phyloP scores from a whole-genome alignment of 2,113 vertebrate genomes.

The Brienomyrus longianalis region DNA sequence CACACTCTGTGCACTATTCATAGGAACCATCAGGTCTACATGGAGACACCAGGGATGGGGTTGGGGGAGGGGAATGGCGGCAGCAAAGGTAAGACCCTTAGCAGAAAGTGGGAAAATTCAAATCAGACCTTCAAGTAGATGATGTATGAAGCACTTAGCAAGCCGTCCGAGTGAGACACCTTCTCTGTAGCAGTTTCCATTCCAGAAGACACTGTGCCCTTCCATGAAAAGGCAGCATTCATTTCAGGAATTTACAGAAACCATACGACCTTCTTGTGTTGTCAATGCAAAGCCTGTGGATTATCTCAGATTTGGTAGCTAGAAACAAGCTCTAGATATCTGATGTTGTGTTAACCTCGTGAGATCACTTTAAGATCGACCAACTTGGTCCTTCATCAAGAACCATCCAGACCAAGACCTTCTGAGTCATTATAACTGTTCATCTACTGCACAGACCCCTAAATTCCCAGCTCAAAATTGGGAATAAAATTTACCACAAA shows the following conservation, averaged over 20 bases:
- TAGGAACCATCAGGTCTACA: conserved; percentile 8
- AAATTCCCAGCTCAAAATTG: neutral
- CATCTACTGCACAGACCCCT: neutral
- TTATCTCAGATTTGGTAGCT: neutral
- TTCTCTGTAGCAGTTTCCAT: neutral
- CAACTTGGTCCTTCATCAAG: neutral
- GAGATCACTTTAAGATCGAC: neutral
- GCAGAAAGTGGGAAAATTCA: neutral
- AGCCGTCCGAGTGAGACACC: neutral
- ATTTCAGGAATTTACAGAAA: neutral
- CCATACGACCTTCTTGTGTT: neutral
- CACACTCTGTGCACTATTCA: conserved; percentile 30
- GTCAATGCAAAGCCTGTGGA: neutral
- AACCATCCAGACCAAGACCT: neutral
- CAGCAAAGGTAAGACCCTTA: neutral
- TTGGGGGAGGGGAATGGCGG: neutral
- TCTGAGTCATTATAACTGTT: neutral
- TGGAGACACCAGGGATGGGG: neutral
- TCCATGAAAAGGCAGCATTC: neutral
- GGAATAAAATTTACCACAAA: neutral
- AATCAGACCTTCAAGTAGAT: neutral
- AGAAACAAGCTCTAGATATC: neutral
- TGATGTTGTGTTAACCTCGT: neutral
- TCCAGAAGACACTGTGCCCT: neutral
- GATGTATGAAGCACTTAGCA: neutral